Conservation (phyloP, 2,113 vertebrate species). For the Otus sunia region DNA sequence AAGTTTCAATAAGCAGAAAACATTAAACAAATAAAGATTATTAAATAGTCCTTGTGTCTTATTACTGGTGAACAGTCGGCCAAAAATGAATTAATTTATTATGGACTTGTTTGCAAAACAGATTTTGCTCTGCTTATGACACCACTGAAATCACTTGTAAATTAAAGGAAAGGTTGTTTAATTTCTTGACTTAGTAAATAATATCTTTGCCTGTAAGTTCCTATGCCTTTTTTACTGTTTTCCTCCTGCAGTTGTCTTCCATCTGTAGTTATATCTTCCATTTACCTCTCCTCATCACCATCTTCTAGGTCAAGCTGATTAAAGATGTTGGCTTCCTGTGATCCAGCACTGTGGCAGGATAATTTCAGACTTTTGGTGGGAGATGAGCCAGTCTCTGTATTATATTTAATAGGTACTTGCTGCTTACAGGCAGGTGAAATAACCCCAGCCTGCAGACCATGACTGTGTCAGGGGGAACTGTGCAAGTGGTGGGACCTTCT, state of each 20-base stretch:
- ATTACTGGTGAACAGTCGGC: not conserved
- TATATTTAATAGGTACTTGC: not conserved
- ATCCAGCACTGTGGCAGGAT: not conserved
- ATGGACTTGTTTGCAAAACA: not conserved
- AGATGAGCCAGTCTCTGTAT: not conserved
- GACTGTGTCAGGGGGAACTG: accelerated
- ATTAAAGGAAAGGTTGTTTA: not conserved
- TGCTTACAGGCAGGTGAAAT: not conserved
- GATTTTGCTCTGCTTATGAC: not conserved
- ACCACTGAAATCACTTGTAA: not conserved
- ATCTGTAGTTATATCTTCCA: not conserved
- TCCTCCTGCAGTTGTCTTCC: not conserved
- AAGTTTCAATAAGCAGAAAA: not conserved
- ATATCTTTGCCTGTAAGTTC: not conserved
- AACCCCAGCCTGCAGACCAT: accelerated
- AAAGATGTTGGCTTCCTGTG: not conserved
- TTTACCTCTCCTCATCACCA: not conserved
- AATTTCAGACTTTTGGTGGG: not conserved
- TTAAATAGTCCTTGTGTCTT: not conserved
- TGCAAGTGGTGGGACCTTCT: not conserved
- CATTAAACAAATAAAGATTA: not conserved
- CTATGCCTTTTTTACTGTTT: not conserved
- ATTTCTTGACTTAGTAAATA: not conserved
- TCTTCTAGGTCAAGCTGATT: not conserved
- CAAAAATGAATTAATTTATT: not conserved